A percentile compares a stretch with the other conserved stretches of the same genome.
These are phyloP conservation scores for Drosophila cognata DNA, from an alignment of 2,888 invertebrate genomes.

Conservation along the genomic window DNA sequence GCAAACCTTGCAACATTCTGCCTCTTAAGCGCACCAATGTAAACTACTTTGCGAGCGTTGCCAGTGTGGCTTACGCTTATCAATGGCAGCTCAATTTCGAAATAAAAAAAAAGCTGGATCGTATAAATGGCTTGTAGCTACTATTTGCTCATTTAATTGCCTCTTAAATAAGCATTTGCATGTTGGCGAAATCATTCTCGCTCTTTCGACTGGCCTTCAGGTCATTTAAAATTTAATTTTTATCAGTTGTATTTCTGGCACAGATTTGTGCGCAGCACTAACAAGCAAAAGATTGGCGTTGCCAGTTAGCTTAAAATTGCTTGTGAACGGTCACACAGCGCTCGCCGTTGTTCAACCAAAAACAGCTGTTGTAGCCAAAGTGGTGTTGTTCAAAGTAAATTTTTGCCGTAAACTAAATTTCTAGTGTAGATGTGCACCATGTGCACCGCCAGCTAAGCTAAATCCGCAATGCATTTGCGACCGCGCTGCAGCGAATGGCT, in stretches of 20 bases:
- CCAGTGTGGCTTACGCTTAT: slow-evolving; percentile 8
- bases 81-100: slow-evolving; percentile 8
- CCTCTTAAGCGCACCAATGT: slow-evolving; percentile 57
- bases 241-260: not conserved
- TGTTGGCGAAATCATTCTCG: not conserved
- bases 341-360: slow-evolving; percentile 19
- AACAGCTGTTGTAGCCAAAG: slow-evolving; percentile 62
- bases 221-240: not conserved
- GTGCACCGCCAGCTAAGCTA: slow-evolving; percentile 22
- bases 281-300: not conserved
- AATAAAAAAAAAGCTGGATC: not conserved
- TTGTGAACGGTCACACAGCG: slow-evolving; percentile 39
- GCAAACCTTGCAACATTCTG: slow-evolving; percentile 69
- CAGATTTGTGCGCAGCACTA: slow-evolving; percentile 1
- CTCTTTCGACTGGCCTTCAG: not conserved
- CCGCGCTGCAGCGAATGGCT: slow-evolving; percentile 81
- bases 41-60: slow-evolving; percentile 40
- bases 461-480: slow-evolving; percentile 71
- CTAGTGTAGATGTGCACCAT: slow-evolving; percentile 33
- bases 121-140: not conserved
- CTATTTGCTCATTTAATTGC: not conserved
- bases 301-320: slow-evolving; percentile 19
- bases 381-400: slow-evolving; percentile 42
- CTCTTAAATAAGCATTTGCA: not conserved
- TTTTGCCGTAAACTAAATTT: slow-evolving; percentile 37